Conservation (phyloP, 2,797 vertebrate species). For the Pantherophis alleghaniensis region DNA sequence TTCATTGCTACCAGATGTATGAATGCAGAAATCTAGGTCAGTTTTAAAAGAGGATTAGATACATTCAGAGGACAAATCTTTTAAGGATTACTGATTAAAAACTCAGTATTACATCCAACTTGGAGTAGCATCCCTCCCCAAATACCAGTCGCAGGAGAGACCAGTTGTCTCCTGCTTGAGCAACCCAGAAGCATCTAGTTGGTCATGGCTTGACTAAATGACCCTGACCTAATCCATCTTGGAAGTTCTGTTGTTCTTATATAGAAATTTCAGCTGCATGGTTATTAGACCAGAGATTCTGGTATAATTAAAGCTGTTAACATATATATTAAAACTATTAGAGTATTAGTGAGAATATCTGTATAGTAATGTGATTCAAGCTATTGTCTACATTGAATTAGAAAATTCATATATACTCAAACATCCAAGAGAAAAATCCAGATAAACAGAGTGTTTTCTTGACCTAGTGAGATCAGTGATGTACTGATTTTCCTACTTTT, state of each 20-base stretch:
- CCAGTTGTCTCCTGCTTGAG: not conserved
- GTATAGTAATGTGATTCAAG: conserved; percentile 2
- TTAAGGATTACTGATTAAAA: not conserved
- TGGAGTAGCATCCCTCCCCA: not conserved
- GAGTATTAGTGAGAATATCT: conserved; percentile 38
- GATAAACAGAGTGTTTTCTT: not conserved
- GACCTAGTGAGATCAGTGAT: not conserved
- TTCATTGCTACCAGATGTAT: not conserved
- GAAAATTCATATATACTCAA: not conserved
- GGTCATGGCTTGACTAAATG: not conserved
- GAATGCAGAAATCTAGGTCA: not conserved
- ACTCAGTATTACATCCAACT: not conserved
- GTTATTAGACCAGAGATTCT: conserved; percentile 20
- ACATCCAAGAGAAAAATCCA: not conserved
- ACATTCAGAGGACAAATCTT: not conserved
- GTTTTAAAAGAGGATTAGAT: not conserved
- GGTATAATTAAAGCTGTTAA: conserved; percentile 54
- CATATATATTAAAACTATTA: conserved; percentile 50
- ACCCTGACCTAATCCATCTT: not conserved
- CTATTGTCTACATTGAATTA: not conserved
- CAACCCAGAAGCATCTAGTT: not conserved
- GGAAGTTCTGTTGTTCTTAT: not conserved
- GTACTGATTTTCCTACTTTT: not conserved
- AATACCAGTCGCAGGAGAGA: not conserved
- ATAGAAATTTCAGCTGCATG: not conserved